Evolutionary conservation across 2,797 vertebrate species (phyloP).

Genomic region (Bradypus variegatus): DNA sequence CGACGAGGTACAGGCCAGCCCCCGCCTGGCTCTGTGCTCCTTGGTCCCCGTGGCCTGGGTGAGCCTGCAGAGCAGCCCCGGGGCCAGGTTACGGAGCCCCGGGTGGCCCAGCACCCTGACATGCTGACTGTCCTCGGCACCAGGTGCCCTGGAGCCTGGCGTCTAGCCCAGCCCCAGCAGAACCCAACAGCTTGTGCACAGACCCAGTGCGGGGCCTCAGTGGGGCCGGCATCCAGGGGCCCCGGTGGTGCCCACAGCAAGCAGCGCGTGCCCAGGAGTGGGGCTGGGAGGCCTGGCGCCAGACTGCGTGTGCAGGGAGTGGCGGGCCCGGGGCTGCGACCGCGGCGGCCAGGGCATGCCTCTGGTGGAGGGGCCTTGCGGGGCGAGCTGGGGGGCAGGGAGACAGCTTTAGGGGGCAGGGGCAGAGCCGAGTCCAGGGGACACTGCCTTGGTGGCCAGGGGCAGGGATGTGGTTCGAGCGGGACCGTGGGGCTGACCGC

Average conservation of each 20-base stretch:
- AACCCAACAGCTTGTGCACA: fast-evolving
- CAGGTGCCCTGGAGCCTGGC: neutral
- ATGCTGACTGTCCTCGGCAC: neutral
- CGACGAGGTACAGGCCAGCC: neutral
- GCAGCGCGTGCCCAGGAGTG: too few relatives aligned
- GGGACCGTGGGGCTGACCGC: neutral
- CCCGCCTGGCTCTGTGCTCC: neutral
- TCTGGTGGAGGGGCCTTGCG: too few relatives aligned
- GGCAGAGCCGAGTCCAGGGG: neutral
- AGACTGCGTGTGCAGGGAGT: too few relatives aligned
- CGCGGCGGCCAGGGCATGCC: too few relatives aligned
- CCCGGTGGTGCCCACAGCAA: too few relatives aligned
- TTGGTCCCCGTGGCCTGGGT: neutral
- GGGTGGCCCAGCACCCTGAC: neutral
- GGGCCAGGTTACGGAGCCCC: neutral
- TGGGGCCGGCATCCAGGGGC: too few relatives aligned
- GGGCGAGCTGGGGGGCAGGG: neutral
- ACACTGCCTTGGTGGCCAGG: fast-evolving
- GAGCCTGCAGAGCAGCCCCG: neutral
- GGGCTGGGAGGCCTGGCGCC: too few relatives aligned
- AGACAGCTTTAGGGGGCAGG: too few relatives aligned
- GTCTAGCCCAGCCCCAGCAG: neutral
- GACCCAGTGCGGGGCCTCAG: neutral
- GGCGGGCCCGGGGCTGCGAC: too few relatives aligned
- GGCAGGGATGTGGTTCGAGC: neutral